Base-by-base conservation (phyloP, 2,113 vertebrate species). In the Mola mola region DNA sequence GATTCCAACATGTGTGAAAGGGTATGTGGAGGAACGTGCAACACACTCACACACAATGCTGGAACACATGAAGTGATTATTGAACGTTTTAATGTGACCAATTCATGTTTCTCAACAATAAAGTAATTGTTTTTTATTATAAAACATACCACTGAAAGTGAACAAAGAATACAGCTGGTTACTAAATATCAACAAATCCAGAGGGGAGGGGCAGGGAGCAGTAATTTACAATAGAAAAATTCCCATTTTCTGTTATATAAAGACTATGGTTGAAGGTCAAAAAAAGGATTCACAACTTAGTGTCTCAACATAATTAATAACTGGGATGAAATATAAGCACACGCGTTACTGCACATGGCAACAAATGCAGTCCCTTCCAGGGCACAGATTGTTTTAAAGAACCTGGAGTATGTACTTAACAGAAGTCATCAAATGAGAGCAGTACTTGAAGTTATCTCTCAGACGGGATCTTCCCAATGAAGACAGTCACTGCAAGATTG, bases 101-200 rank as follows among this genome's bases (percentile, higher is more conserved):
- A 81, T 83, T 86, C 68, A 78, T 88, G 86, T 89, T 86, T 79
- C 79, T 87, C 82, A 88, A 72, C 81, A 81, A 84, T 83, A 72
- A 79, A 82, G 82, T 88, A 66, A 67, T 79, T 43, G 70, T 86
- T 88, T 80, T 40, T 83, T 65, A 78, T 89, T 87, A 89, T 72
- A 89, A 91, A 91, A 91, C 87, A 89, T 81, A 89, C 71, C 58
- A 66, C 81, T 77, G 73, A 83, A 85, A 84, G 83, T 82, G 79
- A 90, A 90, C 84, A 89, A 84, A 90, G 75, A 79, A 80, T 78
- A 89, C 84, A 85, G 62, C 73, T 68, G 74, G 66, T 89, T 89
- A 87, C 70, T 82, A 85, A 90, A 83, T 83, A 73, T 67, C 76
- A 87, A 82, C 82, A 86, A 64, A 79, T 83, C 70, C 65, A 68